These are phyloP conservation scores for Scaptodrosophila lebanonensis DNA, from an alignment of 1,140 invertebrate species.

Conservation along the genomic window DNA sequence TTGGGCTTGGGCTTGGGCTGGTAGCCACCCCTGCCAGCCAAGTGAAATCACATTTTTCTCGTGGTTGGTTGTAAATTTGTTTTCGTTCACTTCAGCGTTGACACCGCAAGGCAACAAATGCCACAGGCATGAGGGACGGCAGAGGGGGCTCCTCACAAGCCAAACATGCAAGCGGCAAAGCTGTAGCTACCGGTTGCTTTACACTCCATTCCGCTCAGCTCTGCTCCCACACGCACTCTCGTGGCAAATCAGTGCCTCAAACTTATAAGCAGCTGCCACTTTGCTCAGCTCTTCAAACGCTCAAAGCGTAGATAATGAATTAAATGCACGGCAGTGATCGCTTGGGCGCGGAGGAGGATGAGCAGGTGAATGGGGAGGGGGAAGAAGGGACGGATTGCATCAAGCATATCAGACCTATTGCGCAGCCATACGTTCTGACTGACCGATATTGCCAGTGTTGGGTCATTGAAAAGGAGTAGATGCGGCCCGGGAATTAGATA, in stretches of 20 bases:
- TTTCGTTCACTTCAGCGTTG: conserved; percentile 71
- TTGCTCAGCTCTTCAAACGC: conserved; percentile 4
- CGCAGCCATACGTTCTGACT: no score
- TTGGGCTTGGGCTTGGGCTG: background rate
- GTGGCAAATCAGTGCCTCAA: conserved; percentile 64
- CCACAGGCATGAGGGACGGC: background rate
- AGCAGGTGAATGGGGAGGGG: background rate
- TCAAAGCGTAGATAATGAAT: conserved; percentile 66
- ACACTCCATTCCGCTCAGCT: background rate
- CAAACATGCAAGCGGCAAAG: conserved; percentile 23
- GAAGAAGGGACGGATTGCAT: background rate
- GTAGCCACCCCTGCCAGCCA: conserved; percentile 14
- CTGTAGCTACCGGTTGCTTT: conserved; percentile 45
- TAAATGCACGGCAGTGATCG: no score
- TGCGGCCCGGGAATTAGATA: no score
- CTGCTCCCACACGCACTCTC: conserved; percentile 9
- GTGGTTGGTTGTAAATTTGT: conserved; percentile 74
- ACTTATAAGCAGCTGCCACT: conserved; percentile 57
- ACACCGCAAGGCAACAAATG: conserved; percentile 47
- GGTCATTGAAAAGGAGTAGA: no score
- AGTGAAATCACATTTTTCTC: conserved; percentile 66
- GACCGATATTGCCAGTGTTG: no score
- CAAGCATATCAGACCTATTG: no score
- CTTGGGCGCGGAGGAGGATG: conserved; percentile 21
- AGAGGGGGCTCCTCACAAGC: background rate